Percentiles rank a stretch among this genome's conserved stretches.
These are phyloP conservation scores for Tiliacea aurago DNA, from an alignment of 2,888 invertebrate species.

Conservation along the genomic window DNA sequence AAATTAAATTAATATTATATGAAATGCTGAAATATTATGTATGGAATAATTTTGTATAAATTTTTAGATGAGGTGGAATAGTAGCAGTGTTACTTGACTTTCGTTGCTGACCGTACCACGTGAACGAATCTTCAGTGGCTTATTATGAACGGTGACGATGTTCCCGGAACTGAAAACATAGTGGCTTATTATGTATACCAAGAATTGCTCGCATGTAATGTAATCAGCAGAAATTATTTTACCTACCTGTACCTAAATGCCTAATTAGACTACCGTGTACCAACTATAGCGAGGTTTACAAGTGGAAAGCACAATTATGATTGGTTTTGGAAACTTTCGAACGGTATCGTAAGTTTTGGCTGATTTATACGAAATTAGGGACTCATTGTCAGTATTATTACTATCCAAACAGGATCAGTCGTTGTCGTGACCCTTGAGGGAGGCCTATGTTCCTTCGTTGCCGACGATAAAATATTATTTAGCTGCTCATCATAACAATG, in stretches of 20 bases:
- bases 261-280: not conserved
- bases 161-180: not conserved
- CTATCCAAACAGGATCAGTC: too few relatives aligned
- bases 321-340: constrained; percentile 4
- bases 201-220: not conserved
- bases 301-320: not conserved
- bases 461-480: constrained; percentile 2
- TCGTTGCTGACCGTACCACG: not conserved
- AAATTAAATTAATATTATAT: not conserved
- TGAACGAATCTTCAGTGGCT: not conserved
- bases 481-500: not conserved
- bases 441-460: not conserved
- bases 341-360: not conserved
- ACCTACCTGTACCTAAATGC: too few relatives aligned
- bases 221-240: not conserved
- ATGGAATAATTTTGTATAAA: not conserved
- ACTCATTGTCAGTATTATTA: not conserved
- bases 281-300: not conserved
- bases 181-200: not conserved
- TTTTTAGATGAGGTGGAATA: not conserved
- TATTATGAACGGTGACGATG: not conserved
- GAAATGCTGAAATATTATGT: not conserved
- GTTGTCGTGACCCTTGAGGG: not conserved
- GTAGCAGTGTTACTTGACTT: not conserved
- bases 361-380: not conserved